Percentiles rank a stretch among this genome's conserved stretches.
Evolutionary conservation across 1,140 invertebrate species (phyloP).

Genomic region (Drosophila cardini): DNA sequence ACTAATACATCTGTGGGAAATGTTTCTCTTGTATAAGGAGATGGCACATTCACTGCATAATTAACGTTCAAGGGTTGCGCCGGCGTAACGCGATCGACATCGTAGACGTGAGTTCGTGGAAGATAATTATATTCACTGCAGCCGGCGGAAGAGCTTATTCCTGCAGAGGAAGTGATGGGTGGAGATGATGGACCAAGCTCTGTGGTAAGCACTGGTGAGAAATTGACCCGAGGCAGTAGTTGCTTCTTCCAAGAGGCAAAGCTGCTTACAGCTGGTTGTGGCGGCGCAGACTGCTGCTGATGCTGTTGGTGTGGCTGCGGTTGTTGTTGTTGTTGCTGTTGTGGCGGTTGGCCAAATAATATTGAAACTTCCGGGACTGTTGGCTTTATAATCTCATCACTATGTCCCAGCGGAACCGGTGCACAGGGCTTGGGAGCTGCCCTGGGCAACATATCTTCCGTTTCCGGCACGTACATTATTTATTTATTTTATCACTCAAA

Average conservation of each 20-base stretch:
- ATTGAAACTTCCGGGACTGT: constrained; percentile 79
- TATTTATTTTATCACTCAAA: constrained; percentile 29
- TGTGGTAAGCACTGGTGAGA: constrained; percentile 61
- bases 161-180: constrained; percentile 4
- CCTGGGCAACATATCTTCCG: constrained; percentile 78
- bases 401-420: constrained; percentile 49
- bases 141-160: constrained; percentile 4
- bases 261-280: constrained; percentile 15
- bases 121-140: constrained; percentile 58
- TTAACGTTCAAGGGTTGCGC: constrained; percentile 1
- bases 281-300: constrained; percentile 15
- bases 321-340: constrained; percentile 46
- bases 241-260: constrained; percentile 80
- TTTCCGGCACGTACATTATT: constrained; percentile 69
- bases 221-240: constrained; percentile 72
- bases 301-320: constrained; percentile 19
- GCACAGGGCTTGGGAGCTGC: constrained; percentile 70
- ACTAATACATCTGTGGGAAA: constrained; percentile 16
- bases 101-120: constrained; percentile 40
- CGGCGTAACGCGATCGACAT: constrained; percentile 7
- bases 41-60: constrained; percentile 25
- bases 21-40: constrained; percentile 28
- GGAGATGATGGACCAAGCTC: constrained; percentile 56
- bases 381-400: constrained; percentile 53
- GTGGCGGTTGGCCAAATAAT: constrained; percentile 62